Base-by-base conservation (phyloP, 2,888 invertebrate species). In the Eupithecia inturbata region DNA sequence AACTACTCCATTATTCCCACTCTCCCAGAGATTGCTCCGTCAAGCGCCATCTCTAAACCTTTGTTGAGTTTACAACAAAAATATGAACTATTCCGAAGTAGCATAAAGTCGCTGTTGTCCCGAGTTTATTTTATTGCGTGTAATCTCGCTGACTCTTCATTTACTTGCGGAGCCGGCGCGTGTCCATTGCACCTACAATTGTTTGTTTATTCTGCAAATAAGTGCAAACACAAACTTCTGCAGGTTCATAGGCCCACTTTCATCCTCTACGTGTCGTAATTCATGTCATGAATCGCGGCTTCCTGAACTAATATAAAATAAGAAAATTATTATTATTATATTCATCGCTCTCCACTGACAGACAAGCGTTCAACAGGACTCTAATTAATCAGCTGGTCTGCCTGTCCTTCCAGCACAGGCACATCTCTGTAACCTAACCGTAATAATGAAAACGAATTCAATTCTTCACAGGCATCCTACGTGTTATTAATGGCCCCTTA, bases 101-200 rank as follows among this genome's bases (percentile, higher is more conserved):
- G 63, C 63, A 62, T 76, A 72, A 74, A 72, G 72, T 74, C 74
- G 62, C 57, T 57, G 74, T 66, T 74, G 70, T 73, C 66, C 70
- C 31, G 68, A 74, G 73, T 79, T 77, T 79, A 77, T 79, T 77
- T 79, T 77, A 79, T 77, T 78, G 78, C 74, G 74, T 77, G 77
- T 75, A 79, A 75, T 79, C 77, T 75, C 73, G 74, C 78, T 77
- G 75, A 73, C 76, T 76, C 76, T 76, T 76, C 76, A 76, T 76
- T 76, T 76, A 73, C 76, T 76, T 71, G 76, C 60, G 39, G 72
- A 33, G 64, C 66, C 31, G 62, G 70, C 10, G 36, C 12, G 68
- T 63, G 19, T 63, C 66, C 73, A 66, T 73, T 76, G 60, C 39
- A 68, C 63, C 66, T 5, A 7, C 31, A 12, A n/a, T 39, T 39